A percentile compares a stretch with the other conserved stretches of the same genome.
These are phyloP conservation scores for Rhynchophorus ferrugineus DNA, from an alignment of 1,140 invertebrate species.

Conservation along the genomic window DNA sequence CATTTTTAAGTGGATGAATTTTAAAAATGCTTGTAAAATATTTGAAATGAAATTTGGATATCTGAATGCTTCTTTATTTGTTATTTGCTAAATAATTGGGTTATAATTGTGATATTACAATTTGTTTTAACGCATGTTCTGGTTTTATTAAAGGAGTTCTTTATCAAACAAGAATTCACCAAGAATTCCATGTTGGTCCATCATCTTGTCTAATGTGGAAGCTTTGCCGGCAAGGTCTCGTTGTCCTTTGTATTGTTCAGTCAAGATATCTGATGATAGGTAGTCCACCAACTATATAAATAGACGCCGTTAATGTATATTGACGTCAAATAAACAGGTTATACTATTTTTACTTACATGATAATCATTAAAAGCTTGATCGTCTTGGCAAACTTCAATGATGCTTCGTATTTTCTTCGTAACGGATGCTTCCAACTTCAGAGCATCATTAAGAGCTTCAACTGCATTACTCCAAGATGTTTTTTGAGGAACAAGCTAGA, in stretches of 20 bases:
- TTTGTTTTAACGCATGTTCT: too few species aligned
- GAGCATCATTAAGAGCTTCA: conserved; percentile 63
- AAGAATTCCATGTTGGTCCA: conserved; percentile 54
- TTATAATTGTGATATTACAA: too few species aligned
- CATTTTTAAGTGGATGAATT: too few species aligned
- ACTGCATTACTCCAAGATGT: conserved; percentile 53
- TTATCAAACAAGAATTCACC: conserved; percentile 85
- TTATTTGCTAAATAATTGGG: too few species aligned
- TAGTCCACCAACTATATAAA: conserved; percentile 72
- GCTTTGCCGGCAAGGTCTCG: conserved; percentile 73
- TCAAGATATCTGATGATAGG: conserved; percentile 78
- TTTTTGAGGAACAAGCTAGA: conserved; percentile 31
- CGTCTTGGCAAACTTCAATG: conserved; percentile 59
- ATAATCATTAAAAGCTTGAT: conserved; percentile 60
- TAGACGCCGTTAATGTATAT: too few species aligned
- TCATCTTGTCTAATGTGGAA: conserved; percentile 70
- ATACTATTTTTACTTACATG: conserved; percentile 58
- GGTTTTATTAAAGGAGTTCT: conserved; percentile 52
- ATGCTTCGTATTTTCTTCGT: conserved; percentile 66
- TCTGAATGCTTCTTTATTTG: too few species aligned
- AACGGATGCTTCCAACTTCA: conserved; percentile 68
- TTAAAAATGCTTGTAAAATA: too few species aligned
- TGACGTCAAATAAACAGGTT: too few species aligned
- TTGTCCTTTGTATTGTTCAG: conserved; percentile 82
- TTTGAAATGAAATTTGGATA: too few species aligned